Percentiles rank a stretch among this genome's conserved stretches.
These are phyloP conservation scores for Augochlorella aurata DNA, from an alignment of 2,888 invertebrate genomes.

Conservation along the genomic window DNA sequence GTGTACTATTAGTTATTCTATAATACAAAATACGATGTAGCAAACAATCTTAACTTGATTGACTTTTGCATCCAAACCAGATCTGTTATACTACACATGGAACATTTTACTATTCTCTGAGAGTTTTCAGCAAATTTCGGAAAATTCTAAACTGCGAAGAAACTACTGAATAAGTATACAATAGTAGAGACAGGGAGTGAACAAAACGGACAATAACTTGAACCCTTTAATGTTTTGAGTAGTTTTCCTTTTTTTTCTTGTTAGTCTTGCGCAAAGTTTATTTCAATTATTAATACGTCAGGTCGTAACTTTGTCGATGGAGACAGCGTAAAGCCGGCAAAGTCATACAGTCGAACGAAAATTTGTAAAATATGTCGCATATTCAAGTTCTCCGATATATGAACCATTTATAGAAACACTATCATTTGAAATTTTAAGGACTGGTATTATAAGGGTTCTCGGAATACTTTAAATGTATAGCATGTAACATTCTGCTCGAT, in stretches of 20 bases:
- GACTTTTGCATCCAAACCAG: neutral
- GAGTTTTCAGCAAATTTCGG: neutral
- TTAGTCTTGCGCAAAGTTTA: slow-evolving; percentile 14
- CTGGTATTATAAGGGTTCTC: neutral
- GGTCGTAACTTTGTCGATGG: neutral
- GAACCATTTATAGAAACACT: neutral
- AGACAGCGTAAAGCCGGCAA: neutral
- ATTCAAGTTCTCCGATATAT: neutral
- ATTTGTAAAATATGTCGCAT: neutral
- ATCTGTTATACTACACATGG: neutral
- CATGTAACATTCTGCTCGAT: neutral
- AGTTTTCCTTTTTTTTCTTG: slow-evolving; percentile 6
- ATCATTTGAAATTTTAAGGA: neutral
- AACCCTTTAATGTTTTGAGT: neutral
- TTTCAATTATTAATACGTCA: neutral
- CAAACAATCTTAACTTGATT: neutral
- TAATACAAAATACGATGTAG: neutral
- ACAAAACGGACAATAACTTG: neutral
- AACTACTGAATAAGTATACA: neutral
- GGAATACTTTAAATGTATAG: neutral
- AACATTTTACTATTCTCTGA: neutral
- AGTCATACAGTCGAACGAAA: neutral
- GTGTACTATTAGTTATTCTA: neutral
- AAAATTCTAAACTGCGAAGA: neutral
- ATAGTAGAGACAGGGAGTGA: neutral